A percentile compares a stretch with the other conserved stretches of the same genome.
These are phyloP conservation scores for Delichon dasypus DNA, from an alignment of 2,797 vertebrate species.

Conservation along the genomic window DNA sequence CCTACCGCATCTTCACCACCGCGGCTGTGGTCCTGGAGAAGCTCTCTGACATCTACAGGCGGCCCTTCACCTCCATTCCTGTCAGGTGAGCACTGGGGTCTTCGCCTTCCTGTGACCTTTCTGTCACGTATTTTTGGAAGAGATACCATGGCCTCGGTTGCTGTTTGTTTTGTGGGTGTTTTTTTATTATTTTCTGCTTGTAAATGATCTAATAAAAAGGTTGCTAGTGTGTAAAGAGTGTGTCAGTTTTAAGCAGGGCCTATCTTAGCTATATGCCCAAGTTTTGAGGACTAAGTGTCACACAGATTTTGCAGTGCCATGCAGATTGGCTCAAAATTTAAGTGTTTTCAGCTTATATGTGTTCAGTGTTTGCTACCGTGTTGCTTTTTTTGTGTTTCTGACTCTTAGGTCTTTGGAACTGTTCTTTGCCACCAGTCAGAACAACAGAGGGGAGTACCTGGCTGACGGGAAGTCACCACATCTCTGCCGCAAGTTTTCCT, in stretches of 20 bases:
- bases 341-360: not conserved
- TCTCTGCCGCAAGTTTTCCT: constrained; percentile 95
- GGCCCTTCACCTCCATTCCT: constrained; percentile 95
- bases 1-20: constrained; percentile 95
- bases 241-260: not conserved
- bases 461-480: constrained; percentile 91
- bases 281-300: not conserved
- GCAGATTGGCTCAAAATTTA: not conserved
- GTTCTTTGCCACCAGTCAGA: constrained; percentile 94
- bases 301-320: not conserved
- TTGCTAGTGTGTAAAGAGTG: no score
- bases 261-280: not conserved
- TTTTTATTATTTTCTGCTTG: not conserved
- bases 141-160: accelerated
- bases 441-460: constrained; percentile 84
- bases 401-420: constrained; percentile 89
- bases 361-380: not conserved
- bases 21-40: constrained; percentile 92
- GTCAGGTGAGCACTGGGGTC: constrained; percentile 80
- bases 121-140: accelerated
- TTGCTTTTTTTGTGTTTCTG: not conserved
- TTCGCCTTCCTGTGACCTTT: not conserved
- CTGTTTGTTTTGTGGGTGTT: accelerated
- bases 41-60: constrained; percentile 94
- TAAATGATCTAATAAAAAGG: no score